Base-by-base conservation (phyloP, 2,797 vertebrate genomes). In the Ctenosaura bakeri region DNA sequence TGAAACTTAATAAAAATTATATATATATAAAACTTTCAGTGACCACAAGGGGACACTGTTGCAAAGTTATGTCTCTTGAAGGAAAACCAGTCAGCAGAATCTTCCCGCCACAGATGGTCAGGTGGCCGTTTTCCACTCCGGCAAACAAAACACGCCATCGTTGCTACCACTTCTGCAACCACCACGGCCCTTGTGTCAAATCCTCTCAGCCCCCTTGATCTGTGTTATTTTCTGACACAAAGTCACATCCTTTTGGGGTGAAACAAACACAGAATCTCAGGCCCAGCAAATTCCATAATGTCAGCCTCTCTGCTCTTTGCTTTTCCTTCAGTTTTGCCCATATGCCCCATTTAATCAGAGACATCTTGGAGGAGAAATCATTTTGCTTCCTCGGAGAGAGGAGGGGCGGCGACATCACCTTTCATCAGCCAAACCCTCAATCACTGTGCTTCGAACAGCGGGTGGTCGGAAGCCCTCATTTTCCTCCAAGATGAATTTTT, bases 361-460 rank as follows among this genome's bases (percentile, higher is more conserved):
- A 0, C 87, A 88, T 74, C 88, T 94, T 91, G 88, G 83, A 56
- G 80, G 86, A 94, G 89, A 91, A 83, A 88, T 89, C 83, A 50
- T 59, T 0, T 89, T 50, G 81, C 88, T 69, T 85, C n/a, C 32
- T 50, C 32, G 1, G 24, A 87, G 85, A 66, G 92, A 91, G 90
- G 76, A 83, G 89, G 94, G 94, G 94, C 85, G 95, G 85, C 92
- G 87, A 2, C 78, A 12, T 54, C 56, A 29, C n/a, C 35, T 62
- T 46, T 95, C 95, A 94, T 96, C 95, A 96, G 90, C 3, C 2
- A 95, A 94, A 74, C 91, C 91, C 91, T 96, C 95, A 95, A 96
- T 96, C 95, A 95, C 90, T 86, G 90, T 84, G 82, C 94, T 94
- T 92, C 84, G 87, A 93, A 85, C 95, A 95, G 95, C 94, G 91